Percentiles rank a stretch among this genome's conserved stretches.
Conservation (phyloP, 2,113 vertebrate genomes). For the Choloepus hoffmanni region DNA sequence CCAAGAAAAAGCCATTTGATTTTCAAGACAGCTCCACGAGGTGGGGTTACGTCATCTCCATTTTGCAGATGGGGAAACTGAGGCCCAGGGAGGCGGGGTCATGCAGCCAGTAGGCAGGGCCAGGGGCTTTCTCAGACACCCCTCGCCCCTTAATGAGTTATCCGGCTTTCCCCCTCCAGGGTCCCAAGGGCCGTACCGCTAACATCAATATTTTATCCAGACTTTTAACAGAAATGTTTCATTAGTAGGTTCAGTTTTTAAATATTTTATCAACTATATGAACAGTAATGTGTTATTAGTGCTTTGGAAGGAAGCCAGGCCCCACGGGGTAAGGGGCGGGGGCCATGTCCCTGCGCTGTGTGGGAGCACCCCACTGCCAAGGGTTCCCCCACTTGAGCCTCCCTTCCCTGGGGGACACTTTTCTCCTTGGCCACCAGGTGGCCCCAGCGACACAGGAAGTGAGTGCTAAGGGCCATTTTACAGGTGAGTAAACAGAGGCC, state of each 20-base stretch:
- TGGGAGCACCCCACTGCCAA: neutral
- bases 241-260: neutral
- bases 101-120: neutral
- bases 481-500: neutral
- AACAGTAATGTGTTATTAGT: neutral
- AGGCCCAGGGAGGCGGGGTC: neutral
- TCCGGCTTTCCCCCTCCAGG: neutral
- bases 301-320: neutral
- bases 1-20: neutral
- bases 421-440: neutral
- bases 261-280: slow-evolving; percentile 23
- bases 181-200: neutral
- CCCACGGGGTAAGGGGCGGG: accelerated
- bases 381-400: neutral
- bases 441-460: neutral
- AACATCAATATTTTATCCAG: neutral
- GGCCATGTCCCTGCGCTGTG: neutral
- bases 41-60: neutral
- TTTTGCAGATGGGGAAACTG: neutral
- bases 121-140: too few relatives aligned
- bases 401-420: neutral
- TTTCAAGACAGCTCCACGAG: neutral
- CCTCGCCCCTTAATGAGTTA: too few relatives aligned
- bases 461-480: neutral
- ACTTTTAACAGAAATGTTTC: neutral